Evolutionary conservation across 1,140 invertebrate genomes (phyloP).

Genomic region (Medauroidea extradentata): DNA sequence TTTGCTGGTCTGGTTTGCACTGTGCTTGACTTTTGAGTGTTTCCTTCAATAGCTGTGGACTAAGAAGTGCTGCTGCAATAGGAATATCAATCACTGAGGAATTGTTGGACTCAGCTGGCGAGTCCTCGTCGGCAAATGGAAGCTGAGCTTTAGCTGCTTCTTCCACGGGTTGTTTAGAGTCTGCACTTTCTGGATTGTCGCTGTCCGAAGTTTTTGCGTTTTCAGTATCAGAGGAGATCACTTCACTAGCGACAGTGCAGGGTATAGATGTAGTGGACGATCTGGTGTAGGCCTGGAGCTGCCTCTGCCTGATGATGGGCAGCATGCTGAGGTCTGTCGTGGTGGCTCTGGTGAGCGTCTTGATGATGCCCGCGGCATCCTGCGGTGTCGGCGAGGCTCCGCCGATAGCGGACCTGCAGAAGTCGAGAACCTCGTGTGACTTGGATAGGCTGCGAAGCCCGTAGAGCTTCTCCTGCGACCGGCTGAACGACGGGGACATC

Average conservation of each 20-base stretch:
- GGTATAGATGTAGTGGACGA: constrained; percentile 8
- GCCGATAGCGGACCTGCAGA: constrained; percentile 42
- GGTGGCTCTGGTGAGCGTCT: constrained; percentile 13
- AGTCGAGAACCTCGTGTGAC: constrained; percentile 52
- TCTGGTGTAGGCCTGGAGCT: neutral
- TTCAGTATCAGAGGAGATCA: too few relatives aligned
- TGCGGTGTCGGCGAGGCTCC: neutral
- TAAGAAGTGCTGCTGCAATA: neutral
- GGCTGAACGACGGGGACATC: constrained; percentile 28
- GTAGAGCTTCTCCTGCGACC: constrained; percentile 51
- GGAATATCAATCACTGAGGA: too few relatives aligned
- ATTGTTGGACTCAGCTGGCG: too few relatives aligned
- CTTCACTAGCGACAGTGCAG: neutral
- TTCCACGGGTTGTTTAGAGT: neutral
- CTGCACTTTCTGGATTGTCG: too few relatives aligned
- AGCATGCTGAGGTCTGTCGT: constrained; percentile 10
- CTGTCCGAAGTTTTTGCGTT: too few relatives aligned
- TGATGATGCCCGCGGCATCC: constrained; percentile 8
- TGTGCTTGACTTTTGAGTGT: neutral
- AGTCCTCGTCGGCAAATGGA: neutral
- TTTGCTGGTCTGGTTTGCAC: neutral
- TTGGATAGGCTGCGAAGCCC: constrained; percentile 50
- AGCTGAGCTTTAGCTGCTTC: neutral
- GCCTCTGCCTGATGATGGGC: neutral
- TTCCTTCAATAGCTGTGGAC: constrained; percentile 5